Evolutionary conservation across 2,797 vertebrate genomes (phyloP).

Genomic region (Sebastes glaucus): DNA sequence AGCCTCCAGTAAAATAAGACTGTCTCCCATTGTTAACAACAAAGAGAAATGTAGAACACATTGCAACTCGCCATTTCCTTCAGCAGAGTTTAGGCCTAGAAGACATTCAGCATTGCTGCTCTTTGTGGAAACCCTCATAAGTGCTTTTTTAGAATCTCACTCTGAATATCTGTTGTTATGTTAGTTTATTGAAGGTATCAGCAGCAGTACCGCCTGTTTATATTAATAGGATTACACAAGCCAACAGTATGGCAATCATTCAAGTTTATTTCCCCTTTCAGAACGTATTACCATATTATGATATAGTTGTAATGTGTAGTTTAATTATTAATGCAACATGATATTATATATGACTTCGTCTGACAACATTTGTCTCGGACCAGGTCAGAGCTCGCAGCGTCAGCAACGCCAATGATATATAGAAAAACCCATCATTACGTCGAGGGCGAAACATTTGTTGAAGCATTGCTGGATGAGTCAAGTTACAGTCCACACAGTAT

Average conservation of each 20-base stretch:
- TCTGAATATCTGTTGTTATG: slow-evolving; percentile 11
- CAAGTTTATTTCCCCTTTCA: slow-evolving; percentile 7
- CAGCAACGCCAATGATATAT: slow-evolving; percentile 38
- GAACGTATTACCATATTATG: not conserved
- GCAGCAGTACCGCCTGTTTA: not conserved
- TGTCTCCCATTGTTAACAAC: slow-evolving; percentile 70
- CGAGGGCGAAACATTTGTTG: slow-evolving; percentile 29
- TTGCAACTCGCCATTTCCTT: slow-evolving; percentile 46
- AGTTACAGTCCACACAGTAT: slow-evolving; percentile 69
- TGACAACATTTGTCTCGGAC: slow-evolving; percentile 21
- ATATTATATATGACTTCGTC: slow-evolving; percentile 7
- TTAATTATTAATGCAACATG: slow-evolving; percentile 26
- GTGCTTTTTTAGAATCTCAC: slow-evolving; percentile 16
- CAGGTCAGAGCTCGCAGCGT: slow-evolving; percentile 35
- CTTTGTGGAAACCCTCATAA: slow-evolving; percentile 26
- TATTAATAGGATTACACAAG: not conserved
- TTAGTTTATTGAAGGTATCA: slow-evolving; percentile 11
- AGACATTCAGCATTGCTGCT: slow-evolving; percentile 41
- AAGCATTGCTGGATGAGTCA: slow-evolving; percentile 56
- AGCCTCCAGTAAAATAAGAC: slow-evolving; percentile 62
- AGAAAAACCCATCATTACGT: slow-evolving; percentile 39
- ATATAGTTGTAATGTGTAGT: slow-evolving; percentile 9
- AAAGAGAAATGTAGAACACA: slow-evolving; percentile 61
- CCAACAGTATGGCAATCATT: not conserved
- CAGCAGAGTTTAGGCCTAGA: slow-evolving; percentile 45